Conservation (phyloP, 2,113 vertebrate genomes). For the Hemiprocne comata region DNA sequence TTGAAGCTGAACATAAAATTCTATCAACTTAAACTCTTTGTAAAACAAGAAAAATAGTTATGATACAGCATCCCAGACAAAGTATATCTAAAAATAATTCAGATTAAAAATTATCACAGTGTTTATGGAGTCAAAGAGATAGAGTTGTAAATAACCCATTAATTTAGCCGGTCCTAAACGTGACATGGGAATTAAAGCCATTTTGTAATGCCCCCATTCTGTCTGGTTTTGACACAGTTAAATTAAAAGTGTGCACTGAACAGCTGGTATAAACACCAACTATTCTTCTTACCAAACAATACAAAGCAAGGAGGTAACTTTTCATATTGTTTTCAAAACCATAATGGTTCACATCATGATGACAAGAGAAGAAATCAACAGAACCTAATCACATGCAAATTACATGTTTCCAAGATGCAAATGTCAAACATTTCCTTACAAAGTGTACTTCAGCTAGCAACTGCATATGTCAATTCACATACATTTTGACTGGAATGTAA, state of each 20-base stretch:
- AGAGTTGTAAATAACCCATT: background rate
- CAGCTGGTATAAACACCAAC: slow-evolving; percentile 7
- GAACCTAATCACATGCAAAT: slow-evolving; percentile 48
- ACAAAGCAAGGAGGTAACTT: slow-evolving; percentile 29
- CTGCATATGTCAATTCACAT: background rate
- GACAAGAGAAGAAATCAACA: slow-evolving; percentile 67
- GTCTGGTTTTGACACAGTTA: slow-evolving; percentile 1
- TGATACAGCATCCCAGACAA: background rate
- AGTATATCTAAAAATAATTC: background rate
- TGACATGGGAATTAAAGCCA: background rate
- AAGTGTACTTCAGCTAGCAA: slow-evolving; percentile 38
- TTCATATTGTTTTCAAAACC: slow-evolving; percentile 49
- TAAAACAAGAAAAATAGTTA: background rate
- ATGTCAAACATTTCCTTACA: slow-evolving; percentile 39
- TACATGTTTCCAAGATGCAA: slow-evolving; percentile 18
- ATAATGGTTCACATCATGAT: slow-evolving; percentile 27
- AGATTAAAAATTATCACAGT: background rate
- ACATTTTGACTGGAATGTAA: slow-evolving; percentile 14
- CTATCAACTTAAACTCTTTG: background rate
- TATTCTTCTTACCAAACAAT: slow-evolving; percentile 45
- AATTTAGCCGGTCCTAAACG: background rate
- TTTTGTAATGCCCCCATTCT: background rate
- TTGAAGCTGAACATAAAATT: background rate
- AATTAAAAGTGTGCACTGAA: slow-evolving; percentile 13
- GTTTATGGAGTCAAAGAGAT: background rate